Evolutionary conservation across 2,113 vertebrate genomes (phyloP), one percentile per base, ranked within the genome.

Genomic region (Capricornis sumatraensis): DNA sequence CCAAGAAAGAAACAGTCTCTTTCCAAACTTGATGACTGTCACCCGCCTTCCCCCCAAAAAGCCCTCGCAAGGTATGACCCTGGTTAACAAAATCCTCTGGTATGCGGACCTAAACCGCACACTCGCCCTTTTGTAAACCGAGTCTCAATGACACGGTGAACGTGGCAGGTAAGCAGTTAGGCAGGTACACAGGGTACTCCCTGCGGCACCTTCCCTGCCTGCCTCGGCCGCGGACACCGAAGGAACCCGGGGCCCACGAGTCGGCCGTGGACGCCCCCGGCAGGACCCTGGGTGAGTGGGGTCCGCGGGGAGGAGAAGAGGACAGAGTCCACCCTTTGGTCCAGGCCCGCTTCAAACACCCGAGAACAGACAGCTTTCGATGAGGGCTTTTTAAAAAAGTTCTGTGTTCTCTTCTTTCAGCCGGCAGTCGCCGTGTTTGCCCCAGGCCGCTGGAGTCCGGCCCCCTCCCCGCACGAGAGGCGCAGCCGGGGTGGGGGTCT

Each of bases 1-100:
- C 60, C 82, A 43, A 94, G 74, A 53, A 17, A 76, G 43, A 87
- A 28, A 60, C 7, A 7, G 17, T 45, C 47, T 62, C 45, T 81
- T 86, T 90, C 36, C 57, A 92, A 82, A 94, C 21, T 19, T 89
- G 58, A 82, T 71, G 67, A 87, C 45, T 50, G 71, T 17, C 36
- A 36, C 17, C 13, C 12, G 23, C 30, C 17, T 45, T 15, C 52
- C 8, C 40, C 21, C 17, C 40, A 8, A 57, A 87, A 47, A 52
- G 17, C 23, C 76, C 40, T 8, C 3, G 5, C 74, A 74, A 43
- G 14, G 27, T 21, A 78, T 47, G 89, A 91, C 53, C 45, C 25
- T 60, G 36, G 40, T 78, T 40, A 45, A 47, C 88, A 79, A 76
- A 88, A 79, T 16, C 40, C 43, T 81, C 89, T 62, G 71, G 67